phyloP scores from a whole-genome alignment of 2,797 vertebrate genomes.

The Hyperoplus immaculatus region DNA sequence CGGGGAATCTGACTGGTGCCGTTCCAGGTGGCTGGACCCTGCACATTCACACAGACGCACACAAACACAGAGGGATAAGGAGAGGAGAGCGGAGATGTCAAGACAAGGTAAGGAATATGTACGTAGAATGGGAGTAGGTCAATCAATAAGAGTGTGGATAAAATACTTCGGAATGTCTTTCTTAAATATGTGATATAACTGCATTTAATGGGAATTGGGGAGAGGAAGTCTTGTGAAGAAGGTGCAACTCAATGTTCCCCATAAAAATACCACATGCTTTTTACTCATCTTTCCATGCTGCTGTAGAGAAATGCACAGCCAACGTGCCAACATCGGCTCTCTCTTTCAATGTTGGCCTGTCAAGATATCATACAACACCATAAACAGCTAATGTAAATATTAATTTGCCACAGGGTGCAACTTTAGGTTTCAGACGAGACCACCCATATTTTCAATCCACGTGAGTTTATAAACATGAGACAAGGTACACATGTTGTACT shows the following conservation, averaged over 20 bases:
- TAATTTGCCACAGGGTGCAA: slow-evolving; percentile 69
- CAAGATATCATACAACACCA: slow-evolving; percentile 65
- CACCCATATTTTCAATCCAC: slow-evolving; percentile 42
- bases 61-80: slow-evolving; percentile 56
- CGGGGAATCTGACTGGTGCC: slow-evolving; percentile 91
- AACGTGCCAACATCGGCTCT: slow-evolving; percentile 26
- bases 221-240: slow-evolving; percentile 44
- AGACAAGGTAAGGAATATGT: slow-evolving; percentile 62
- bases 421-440: slow-evolving; percentile 67
- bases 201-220: slow-evolving; percentile 68
- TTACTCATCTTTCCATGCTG: slow-evolving; percentile 55
- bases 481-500: slow-evolving; percentile 57
- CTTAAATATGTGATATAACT: slow-evolving; percentile 70
- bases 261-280: slow-evolving; percentile 43
- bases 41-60: slow-evolving; percentile 59
- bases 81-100: slow-evolving; percentile 67
- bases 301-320: slow-evolving; percentile 35
- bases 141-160: slow-evolving; percentile 75
- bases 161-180: slow-evolving; percentile 70
- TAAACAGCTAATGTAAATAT: slow-evolving; percentile 76
- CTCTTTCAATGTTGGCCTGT: slow-evolving; percentile 59
- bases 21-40: slow-evolving; percentile 91
- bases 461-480: slow-evolving; percentile 65
- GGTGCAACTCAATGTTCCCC: slow-evolving; percentile 34
- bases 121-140: slow-evolving; percentile 68